Evolutionary conservation across 1,140 invertebrate species (phyloP).

Genomic region (Dysdera silvatica): DNA sequence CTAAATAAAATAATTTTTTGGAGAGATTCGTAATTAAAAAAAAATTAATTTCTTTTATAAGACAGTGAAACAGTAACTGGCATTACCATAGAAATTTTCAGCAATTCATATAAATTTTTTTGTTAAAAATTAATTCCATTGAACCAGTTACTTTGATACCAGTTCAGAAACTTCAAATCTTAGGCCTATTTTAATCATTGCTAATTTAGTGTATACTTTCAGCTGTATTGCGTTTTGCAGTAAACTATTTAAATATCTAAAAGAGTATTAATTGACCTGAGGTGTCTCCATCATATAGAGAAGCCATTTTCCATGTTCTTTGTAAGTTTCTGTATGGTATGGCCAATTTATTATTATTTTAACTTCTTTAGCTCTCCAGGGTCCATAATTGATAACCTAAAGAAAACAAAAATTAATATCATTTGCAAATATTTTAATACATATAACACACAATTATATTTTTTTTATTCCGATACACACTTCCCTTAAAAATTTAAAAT

Average conservation of each 20-base stretch:
- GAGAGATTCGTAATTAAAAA: no score
- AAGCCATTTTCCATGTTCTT: conserved; percentile 73
- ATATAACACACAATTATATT: neutral
- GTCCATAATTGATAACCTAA: conserved; percentile 65
- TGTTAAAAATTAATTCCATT: no score
- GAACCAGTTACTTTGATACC: no score
- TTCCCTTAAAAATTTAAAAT: neutral
- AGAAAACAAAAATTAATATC: conserved; percentile 20
- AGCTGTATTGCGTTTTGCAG: neutral
- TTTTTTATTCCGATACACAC: neutral
- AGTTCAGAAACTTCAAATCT: no score
- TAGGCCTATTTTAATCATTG: no score
- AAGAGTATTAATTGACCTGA: conserved; percentile 39
- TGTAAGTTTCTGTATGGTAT: conserved; percentile 70
- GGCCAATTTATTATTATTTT: conserved; percentile 82
- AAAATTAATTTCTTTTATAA: no score
- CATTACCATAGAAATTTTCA: no score
- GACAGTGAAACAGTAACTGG: no score
- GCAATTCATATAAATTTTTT: no score
- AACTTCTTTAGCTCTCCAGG: conserved; percentile 68
- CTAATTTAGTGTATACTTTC: neutral
- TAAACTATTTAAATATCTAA: neutral
- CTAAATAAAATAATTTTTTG: no score
- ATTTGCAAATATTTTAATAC: neutral
- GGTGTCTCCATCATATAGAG: conserved; percentile 77